Percentiles rank a stretch among this genome's conserved stretches.
phyloP scores from a whole-genome alignment of 1,140 invertebrate genomes.

The Meloidogyne floridensis region DNA sequence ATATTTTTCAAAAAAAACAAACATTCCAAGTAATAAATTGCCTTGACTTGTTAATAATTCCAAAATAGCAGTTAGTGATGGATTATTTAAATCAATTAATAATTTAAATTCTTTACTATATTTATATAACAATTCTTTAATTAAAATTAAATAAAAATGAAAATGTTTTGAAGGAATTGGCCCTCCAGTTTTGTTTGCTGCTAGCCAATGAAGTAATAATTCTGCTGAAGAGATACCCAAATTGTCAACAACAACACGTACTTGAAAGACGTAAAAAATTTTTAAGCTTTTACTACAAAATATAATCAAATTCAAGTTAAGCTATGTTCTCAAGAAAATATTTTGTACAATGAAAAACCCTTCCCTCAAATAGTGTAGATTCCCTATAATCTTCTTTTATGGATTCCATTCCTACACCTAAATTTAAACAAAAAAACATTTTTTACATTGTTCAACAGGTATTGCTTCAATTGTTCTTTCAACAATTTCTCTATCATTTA shows the following conservation, averaged over 20 bases:
- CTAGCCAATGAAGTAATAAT: slow-evolving; percentile 36
- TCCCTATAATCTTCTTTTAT: no score
- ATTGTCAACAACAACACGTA: slow-evolving; percentile 21
- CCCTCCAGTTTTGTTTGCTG: slow-evolving; percentile 5
- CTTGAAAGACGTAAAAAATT: slow-evolving; percentile 22
- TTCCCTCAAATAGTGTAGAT: no score
- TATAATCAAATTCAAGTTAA: no score
- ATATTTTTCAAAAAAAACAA: not conserved
- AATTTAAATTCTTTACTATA: slow-evolving; percentile 40
- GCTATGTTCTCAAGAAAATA: no score
- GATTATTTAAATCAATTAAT: slow-evolving; percentile 19
- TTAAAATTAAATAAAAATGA: slow-evolving; percentile 40
- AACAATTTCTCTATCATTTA: slow-evolving; percentile 46
- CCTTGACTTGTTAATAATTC: slow-evolving; percentile 36
- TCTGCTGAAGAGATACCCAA: slow-evolving; percentile 36
- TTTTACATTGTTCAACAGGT: slow-evolving; percentile 40
- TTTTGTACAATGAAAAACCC: no score
- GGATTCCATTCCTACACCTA: no score
- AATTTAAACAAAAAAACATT: slow-evolving; percentile 25
- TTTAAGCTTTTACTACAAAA: no score
- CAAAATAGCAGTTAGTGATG: slow-evolving; percentile 35
- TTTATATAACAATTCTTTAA: slow-evolving; percentile 33
- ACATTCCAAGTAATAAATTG: slow-evolving; percentile 34
- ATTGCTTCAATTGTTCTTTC: slow-evolving; percentile 34
- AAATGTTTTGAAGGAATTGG: slow-evolving; percentile 30